A percentile compares a stretch with the other conserved stretches of the same genome.
phyloP scores from a whole-genome alignment of 2,113 vertebrate species.

The Indri indri region DNA sequence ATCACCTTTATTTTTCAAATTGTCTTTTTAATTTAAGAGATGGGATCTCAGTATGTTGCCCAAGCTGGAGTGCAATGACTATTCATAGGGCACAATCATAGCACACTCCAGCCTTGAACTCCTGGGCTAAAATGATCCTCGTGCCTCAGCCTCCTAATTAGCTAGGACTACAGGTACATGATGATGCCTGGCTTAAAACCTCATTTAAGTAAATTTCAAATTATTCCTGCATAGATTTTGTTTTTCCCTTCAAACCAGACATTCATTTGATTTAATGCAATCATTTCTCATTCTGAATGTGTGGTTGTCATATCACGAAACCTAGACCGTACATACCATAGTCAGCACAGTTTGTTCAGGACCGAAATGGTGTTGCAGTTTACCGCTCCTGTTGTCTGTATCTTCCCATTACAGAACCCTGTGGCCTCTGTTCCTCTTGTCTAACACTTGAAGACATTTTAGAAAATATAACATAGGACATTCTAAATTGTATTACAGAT shows the following conservation, averaged over 20 bases:
- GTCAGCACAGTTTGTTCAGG: background rate
- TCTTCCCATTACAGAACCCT: background rate
- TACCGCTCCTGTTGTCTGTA: background rate
- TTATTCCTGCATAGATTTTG: slow-evolving; percentile 30
- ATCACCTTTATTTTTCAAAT: slow-evolving; percentile 3
- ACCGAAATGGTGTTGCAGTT: background rate
- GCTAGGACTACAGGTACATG: background rate
- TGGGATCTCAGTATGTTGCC: background rate
- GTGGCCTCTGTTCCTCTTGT: background rate
- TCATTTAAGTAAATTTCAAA: slow-evolving; percentile 22
- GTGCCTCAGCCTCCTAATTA: background rate
- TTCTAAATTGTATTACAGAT: slow-evolving; percentile 39
- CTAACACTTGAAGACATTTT: background rate
- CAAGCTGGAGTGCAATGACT: background rate
- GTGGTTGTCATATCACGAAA: slow-evolving; percentile 20
- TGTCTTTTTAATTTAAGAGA: background rate
- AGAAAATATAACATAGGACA: background rate
- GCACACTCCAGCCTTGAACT: background rate
- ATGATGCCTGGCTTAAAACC: background rate
- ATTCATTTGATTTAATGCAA: slow-evolving; percentile 16
- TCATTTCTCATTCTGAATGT: slow-evolving; percentile 36
- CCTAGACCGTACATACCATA: background rate
- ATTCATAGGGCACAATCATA: background rate
- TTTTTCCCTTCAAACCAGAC: slow-evolving; percentile 13
- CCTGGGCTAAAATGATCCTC: background rate